These are phyloP conservation scores for Molossus alvarezi DNA, from an alignment of 2,797 vertebrate species.

Conservation along the genomic window DNA sequence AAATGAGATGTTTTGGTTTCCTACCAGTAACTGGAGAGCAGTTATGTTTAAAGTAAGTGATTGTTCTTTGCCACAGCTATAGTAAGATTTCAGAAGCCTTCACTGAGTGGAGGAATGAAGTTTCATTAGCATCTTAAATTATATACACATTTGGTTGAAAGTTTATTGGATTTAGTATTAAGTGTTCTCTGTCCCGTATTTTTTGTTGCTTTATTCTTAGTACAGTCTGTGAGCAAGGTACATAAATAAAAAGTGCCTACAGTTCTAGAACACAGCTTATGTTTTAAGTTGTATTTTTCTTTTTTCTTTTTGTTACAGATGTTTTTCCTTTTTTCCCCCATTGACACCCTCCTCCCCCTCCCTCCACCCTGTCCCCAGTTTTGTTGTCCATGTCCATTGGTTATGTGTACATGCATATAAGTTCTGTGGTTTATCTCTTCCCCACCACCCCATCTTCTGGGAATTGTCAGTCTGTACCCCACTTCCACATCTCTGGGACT, in stretches of 20 bases:
- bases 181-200: not conserved
- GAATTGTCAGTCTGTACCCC: too few species aligned
- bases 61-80: not conserved
- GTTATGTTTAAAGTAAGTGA: not conserved
- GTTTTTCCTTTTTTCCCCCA: too few species aligned
- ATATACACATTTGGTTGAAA: slow-evolving; percentile 9
- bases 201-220: slow-evolving; percentile 56
- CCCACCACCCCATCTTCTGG: too few species aligned
- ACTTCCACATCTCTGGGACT: too few species aligned
- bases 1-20: not conserved
- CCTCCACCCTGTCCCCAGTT: too few species aligned
- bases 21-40: not conserved
- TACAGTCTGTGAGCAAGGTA: not conserved
- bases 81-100: slow-evolving; percentile 38
- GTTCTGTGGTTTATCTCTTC: too few species aligned
- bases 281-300: slow-evolving; percentile 45
- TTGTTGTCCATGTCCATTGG: too few species aligned
- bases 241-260: slow-evolving; percentile 39
- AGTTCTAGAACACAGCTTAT: slow-evolving; percentile 54
- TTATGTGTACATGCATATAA: too few species aligned
- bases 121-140: slow-evolving; percentile 23
- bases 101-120: not conserved
- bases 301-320: too few species aligned
- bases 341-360: too few species aligned
- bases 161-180: slow-evolving; percentile 18